Conservation (phyloP, 2,797 vertebrate species). For the Astyanax mexicanus region DNA sequence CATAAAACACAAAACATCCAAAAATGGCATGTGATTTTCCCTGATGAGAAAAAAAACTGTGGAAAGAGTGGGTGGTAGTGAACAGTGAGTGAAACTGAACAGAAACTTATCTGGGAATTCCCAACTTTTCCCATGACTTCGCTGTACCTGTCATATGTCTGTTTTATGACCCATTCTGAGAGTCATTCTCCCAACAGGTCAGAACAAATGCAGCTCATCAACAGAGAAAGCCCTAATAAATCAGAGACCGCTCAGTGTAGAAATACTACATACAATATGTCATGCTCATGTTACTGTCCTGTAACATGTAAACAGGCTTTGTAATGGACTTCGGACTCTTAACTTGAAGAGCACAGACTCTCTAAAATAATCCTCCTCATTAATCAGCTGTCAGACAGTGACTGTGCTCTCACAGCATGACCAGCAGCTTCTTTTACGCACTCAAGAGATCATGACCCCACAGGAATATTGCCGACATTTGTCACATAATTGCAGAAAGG, state of each 20-base stretch:
- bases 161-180: conserved; percentile 4
- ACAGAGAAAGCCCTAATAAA: neutral
- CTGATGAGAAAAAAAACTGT: neutral
- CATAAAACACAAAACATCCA: neutral
- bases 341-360: neutral
- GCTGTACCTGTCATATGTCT: conserved; percentile 27
- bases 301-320: neutral
- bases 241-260: too few relatives aligned
- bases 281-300: neutral
- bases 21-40: neutral
- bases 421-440: neutral
- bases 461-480: neutral
- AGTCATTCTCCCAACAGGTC: neutral
- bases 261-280: neutral
- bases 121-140: conserved; percentile 28
- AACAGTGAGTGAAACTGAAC: conserved; percentile 5
- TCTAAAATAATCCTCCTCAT: conserved; percentile 1
- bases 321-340: neutral
- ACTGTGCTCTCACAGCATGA: neutral
- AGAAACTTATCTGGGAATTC: conserved; percentile 6
- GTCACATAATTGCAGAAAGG: neutral
- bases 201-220: neutral
- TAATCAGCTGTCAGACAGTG: neutral
- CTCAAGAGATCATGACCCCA: neutral
- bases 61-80: neutral